Evolutionary conservation across 2,888 invertebrate genomes (phyloP), one percentile per base, ranked within the genome.

Genomic region (Halocaridina rubra): DNA sequence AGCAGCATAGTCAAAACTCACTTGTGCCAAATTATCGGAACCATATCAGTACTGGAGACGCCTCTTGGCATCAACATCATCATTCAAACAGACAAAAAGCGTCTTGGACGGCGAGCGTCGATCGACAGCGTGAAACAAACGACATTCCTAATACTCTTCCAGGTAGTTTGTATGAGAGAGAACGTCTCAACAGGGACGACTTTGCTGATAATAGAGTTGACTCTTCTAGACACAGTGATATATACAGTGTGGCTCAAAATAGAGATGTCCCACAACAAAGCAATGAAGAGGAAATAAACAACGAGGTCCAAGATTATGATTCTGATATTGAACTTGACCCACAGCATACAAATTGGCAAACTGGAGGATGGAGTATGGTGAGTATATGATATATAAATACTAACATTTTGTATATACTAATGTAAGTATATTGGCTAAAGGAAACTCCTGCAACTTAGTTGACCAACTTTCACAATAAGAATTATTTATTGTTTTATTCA

Each of bases 341-440:
- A 53, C 27, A 29, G 5, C 30, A 19, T 16, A 80, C 64, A 3
- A 89, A 90, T 72, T 92, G 92, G 92, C 90, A 91, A 88, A 90
- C 90, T 27, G 91, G 92, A 33, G 90, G 90, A 0, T 92, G 92
- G 92, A 91, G 91, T 86, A 90, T 90, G 89, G 92, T 92, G 89
- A 89, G 90, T 87, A 29, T 53, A 10, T 13, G 16, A n/a, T 4
- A 53, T 10, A 10, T 1, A 53, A 53, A 5, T 53, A 19, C 53
- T 10, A 1, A 5, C 19, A 53, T 1, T 13, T n/a, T n/a, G n/a
- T n/a, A n/a, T n/a, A n/a, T n/a, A n/a, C n/a, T n/a, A n/a, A n/a
- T n/a, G n/a, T n/a, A n/a, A n/a, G n/a, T n/a, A n/a, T n/a, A n/a
- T n/a, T n/a, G n/a, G n/a, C n/a, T n/a, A n/a, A n/a, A n/a, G n/a